Evolutionary conservation across 2,888 invertebrate genomes (phyloP), one percentile per base, ranked within the genome.

Genomic region (Himalopsyche anomala): DNA sequence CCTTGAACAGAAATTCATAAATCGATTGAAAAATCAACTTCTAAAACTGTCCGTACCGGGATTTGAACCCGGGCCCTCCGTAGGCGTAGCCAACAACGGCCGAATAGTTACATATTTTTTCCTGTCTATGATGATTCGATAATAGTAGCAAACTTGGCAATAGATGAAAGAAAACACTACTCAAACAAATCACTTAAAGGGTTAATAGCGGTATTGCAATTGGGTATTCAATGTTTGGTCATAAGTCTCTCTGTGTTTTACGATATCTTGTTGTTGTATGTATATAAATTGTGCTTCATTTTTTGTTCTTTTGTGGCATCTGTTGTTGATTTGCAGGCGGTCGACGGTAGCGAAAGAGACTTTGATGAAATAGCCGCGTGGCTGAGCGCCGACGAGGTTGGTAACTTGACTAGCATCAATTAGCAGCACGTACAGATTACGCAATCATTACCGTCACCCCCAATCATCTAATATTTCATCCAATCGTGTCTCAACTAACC

Each of bases 291-390:
- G 89, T 89, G 89, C 89, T 89, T 86, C 51, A 85, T 88, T 82
- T 88, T 81, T 83, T 85, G 80, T 85, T 85, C 89, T 87, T 89
- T 89, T 89, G 91, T 91, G 90, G 89, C 91, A 91, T 89, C 91
- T 84, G 28, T 85, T 62, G 11, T 62, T 62, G 19, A 62, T 80
- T 87, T 89, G 91, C 92, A 93, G 93, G 92, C 92, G 82, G 91
- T 92, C 89, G 92, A 92, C 89, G 94, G 92, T 89, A 92, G 95
- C 94, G 96, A 97, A 92, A 95, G 95, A 92, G 98, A 98, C 92
- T 97, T 98, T 93, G 97, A 96, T 93, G 98, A 98, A 93, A 98
- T 98, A 94, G 97, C 97, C 91, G 97, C 97, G 92, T 98, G 98
- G 98, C 95, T 98, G 91, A 96, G 96, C 90, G 94, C 96, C 95